Percentiles rank a stretch among this genome's conserved stretches.
These are phyloP conservation scores for Athene cunicularia DNA, from an alignment of 2,113 vertebrate species.

Conservation along the genomic window DNA sequence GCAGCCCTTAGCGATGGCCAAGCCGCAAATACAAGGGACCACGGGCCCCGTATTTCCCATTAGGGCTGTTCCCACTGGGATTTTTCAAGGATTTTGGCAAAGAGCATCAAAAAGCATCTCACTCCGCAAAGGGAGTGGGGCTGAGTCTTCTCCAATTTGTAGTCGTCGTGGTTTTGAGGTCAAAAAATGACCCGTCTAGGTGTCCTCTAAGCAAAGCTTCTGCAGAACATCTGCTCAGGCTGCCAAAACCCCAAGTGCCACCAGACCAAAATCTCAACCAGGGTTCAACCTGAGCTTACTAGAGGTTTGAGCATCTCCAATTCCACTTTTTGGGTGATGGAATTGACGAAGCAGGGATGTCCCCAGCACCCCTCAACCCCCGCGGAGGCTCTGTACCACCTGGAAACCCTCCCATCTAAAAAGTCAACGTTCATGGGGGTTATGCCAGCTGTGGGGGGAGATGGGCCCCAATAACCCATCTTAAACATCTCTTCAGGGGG, in stretches of 20 bases:
- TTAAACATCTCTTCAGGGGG: not conserved
- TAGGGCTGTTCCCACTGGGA: not conserved
- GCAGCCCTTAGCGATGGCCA: not conserved
- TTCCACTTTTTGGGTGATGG: not conserved
- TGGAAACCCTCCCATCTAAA: not conserved
- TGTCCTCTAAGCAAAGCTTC: not conserved
- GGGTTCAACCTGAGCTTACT: not conserved
- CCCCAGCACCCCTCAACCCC: not conserved
- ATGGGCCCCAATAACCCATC: not conserved
- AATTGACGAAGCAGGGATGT: not conserved
- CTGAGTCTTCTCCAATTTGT: not conserved
- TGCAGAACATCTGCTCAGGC: not conserved
- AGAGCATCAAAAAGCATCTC: not conserved
- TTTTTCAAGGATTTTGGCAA: not conserved
- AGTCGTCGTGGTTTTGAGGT: not conserved
- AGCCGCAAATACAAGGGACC: not conserved
- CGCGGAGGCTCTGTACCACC: not conserved
- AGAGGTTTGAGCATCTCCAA: not conserved
- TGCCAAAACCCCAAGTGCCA: not conserved
- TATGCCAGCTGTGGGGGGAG: rapidly evolving
- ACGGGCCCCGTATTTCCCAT: rapidly evolving
- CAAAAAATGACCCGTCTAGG: not conserved
- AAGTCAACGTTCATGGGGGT: not conserved
- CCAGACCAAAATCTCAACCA: rapidly evolving
- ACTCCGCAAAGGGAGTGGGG: rapidly evolving